Conservation (phyloP, 2,113 vertebrate genomes). For the Periophthalmodon schlosseri region DNA sequence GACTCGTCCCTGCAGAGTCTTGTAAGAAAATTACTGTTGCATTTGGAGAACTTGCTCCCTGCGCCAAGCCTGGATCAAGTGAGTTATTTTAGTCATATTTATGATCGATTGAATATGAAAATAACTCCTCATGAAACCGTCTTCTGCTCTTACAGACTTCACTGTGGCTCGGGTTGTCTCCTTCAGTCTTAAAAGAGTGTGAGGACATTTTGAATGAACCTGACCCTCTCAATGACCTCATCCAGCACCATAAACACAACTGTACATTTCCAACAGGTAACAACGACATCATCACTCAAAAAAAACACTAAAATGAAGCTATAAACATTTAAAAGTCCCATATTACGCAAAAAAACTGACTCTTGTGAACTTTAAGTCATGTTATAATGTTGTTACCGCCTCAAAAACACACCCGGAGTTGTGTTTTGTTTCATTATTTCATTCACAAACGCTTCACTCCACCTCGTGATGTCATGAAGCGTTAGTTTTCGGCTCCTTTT, state of each 20-base stretch:
- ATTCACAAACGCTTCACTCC: no score
- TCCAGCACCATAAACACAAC: constrained; percentile 40
- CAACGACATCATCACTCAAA: background rate
- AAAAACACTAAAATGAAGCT: background rate
- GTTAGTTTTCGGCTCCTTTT: no score
- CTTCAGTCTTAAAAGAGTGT: constrained; percentile 43
- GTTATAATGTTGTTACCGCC: no score
- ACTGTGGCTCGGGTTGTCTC: constrained; percentile 28
- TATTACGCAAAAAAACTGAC: no score
- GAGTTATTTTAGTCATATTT: background rate
- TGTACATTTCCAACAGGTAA: constrained; percentile 18
- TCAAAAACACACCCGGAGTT: no score
- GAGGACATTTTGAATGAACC: constrained; percentile 35
- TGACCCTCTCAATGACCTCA: constrained; percentile 31
- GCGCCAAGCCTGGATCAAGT: constrained; percentile 42
- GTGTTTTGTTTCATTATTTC: no score
- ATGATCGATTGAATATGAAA: no score
- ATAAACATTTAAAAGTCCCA: no score
- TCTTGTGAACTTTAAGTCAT: no score
- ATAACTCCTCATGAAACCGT: background rate
- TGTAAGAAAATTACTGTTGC: constrained; percentile 69
- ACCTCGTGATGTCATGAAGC: no score
- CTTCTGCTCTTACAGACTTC: constrained; percentile 16
- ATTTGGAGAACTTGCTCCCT: constrained; percentile 57
- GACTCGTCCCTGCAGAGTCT: constrained; percentile 64